phyloP scores from a whole-genome alignment of 1,140 invertebrate species.

The Megalopta genalis region DNA sequence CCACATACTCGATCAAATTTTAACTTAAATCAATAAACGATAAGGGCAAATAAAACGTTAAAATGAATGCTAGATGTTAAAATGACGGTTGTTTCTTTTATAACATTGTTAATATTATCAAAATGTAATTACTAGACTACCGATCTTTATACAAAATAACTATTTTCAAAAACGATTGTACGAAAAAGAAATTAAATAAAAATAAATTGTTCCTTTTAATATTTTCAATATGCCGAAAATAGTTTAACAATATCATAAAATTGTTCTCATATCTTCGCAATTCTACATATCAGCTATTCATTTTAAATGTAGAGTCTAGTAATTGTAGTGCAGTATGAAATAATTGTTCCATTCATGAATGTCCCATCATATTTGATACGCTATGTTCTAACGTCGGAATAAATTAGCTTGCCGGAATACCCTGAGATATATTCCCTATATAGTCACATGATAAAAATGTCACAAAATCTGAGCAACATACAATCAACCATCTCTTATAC shows the following conservation, averaged over 20 bases:
- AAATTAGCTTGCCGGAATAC: constrained; percentile 46
- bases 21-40: not conserved
- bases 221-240: too few species aligned
- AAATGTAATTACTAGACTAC: not conserved
- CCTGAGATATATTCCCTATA: constrained; percentile 47
- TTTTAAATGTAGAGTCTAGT: too few species aligned
- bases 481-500: not conserved
- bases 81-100: too few species aligned
- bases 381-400: constrained; percentile 31
- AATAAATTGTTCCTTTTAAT: too few species aligned
- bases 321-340: not conserved
- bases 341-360: not conserved
- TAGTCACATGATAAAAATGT: constrained; percentile 56
- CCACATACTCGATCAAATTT: not conserved
- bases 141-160: too few species aligned
- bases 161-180: too few species aligned
- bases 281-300: too few species aligned
- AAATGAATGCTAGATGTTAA: not conserved
- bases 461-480: constrained; percentile 6
- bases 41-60: not conserved
- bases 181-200: too few species aligned
- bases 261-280: too few species aligned
- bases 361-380: not conserved
- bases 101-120: not conserved
- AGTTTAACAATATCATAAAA: too few species aligned